Evolutionary conservation across 1,140 invertebrate species (phyloP), one percentile per base, ranked within the genome.

Genomic region (Globodera rostochiensis): DNA sequence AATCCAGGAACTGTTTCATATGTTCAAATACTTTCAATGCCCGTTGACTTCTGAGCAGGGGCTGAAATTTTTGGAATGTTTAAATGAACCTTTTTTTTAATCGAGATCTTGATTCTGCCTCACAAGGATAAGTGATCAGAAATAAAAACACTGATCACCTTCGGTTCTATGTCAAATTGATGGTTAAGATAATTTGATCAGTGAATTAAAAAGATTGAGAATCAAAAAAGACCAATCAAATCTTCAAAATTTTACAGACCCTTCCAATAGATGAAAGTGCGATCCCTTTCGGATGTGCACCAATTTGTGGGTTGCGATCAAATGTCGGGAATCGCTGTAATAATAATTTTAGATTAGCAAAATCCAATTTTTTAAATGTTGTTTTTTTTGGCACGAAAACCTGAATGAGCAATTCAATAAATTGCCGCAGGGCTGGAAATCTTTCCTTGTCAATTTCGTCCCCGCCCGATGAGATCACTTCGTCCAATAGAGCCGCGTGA

Each of bases 361-460:
- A 36, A 82, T 69, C n/a, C 8, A 46, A 67, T 25, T 45, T 47
- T 36, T 36, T 57, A 47, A 36, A 82, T 69, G 36, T 9, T 19
- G 25, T n/a, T 25, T 45, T 47, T n/a, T 11, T 82, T 79, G 11
- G 11, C 15, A 60, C 13, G 71, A 70, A n/a, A 80, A 87, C 82
- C 84, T 86, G 80, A 75, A 86, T 74, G 13, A 89, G 81, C 49
- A 89, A 81, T 67, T 80, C 66, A 49, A 88, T 75, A 75, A 89
- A 89, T 57, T 88, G 82, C 60, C 82, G 79, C 13, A 89, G 80
- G 71, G 83, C 83, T 13, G 81, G 83, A 75, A 89, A 88, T 74
- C 85, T 86, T 21, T 81, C 45, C 46, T 83, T 84, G 74, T 84
- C 76, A 49, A 88, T 80, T 47, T 75, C 73, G 46, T 86, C 84